Evolutionary conservation across 2,113 vertebrate species (phyloP).

Genomic region (Speoplatyrhinus poulsoni): DNA sequence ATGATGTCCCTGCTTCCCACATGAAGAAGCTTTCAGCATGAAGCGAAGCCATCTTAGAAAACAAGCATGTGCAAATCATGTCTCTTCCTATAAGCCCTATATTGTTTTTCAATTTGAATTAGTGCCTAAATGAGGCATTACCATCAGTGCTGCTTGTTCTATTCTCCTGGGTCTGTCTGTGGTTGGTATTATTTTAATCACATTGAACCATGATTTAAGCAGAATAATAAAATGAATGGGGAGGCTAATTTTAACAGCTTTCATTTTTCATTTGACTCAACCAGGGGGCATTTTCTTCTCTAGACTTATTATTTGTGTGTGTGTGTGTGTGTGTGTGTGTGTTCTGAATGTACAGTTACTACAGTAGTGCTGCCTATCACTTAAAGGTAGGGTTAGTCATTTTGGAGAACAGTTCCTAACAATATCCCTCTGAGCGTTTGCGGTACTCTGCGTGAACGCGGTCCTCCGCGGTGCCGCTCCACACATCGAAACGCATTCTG

Average conservation of each 20-base stretch:
- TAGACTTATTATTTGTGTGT: slow-evolving; percentile 9
- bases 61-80: slow-evolving; percentile 65
- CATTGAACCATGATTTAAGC: slow-evolving; percentile 55
- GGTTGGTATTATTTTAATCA: slow-evolving; percentile 62
- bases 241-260: slow-evolving; percentile 53
- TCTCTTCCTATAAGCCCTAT: slow-evolving; percentile 52
- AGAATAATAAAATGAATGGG: slow-evolving; percentile 47
- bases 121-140: slow-evolving; percentile 70
- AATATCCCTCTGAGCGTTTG: too few relatives aligned
- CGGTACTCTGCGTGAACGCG: too few relatives aligned
- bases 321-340: slow-evolving; percentile 10
- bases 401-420: too few relatives aligned
- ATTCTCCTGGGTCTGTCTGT: slow-evolving; percentile 51
- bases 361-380: neutral
- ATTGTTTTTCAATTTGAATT: slow-evolving; percentile 75
- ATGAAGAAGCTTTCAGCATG: slow-evolving; percentile 60
- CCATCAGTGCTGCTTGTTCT: slow-evolving; percentile 47
- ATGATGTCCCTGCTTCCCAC: slow-evolving; percentile 39
- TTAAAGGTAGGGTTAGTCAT: neutral
- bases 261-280: slow-evolving; percentile 48
- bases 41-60: slow-evolving; percentile 51
- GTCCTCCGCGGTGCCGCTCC: too few relatives aligned
- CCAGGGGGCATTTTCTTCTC: slow-evolving; percentile 17
- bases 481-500: too few relatives aligned
- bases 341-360: neutral